Evolutionary conservation across 2,888 invertebrate species (phyloP).

Genomic region (Clivina fossor): DNA sequence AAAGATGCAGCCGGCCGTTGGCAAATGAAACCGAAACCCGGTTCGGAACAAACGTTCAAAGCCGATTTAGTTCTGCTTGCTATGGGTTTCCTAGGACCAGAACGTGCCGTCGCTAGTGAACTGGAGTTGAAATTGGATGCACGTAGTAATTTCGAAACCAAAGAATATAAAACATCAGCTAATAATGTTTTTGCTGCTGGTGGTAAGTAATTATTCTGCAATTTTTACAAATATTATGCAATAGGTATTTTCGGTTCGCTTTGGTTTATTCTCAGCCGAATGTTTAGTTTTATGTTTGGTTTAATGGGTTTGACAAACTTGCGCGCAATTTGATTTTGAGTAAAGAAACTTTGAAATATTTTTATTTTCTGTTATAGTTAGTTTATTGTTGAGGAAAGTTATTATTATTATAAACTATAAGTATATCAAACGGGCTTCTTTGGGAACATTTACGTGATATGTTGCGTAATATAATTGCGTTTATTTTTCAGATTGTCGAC

Average conservation of each 20-base stretch:
- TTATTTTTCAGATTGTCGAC: slow-evolving; percentile 79
- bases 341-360: no score
- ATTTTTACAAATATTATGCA: not conserved
- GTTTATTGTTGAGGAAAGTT: not conserved
- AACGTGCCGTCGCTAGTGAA: slow-evolving; percentile 84
- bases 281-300: not conserved
- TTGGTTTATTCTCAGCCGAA: not conserved
- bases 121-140: slow-evolving; percentile 79
- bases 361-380: not conserved
- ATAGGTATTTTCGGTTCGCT: not conserved
- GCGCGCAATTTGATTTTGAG: no score
- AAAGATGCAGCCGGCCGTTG: slow-evolving; percentile 89
- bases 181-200: slow-evolving; percentile 93
- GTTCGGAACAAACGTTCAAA: slow-evolving; percentile 75
- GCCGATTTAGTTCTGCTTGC: slow-evolving; percentile 93
- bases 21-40: slow-evolving; percentile 87
- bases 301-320: no score
- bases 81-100: slow-evolving; percentile 98
- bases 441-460: no score
- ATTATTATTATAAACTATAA: not conserved
- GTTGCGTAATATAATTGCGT: not conserved
- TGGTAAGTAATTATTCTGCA: slow-evolving; percentile 60
- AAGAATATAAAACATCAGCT: slow-evolving; percentile 89
- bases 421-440: not conserved
- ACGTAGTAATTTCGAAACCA: slow-evolving; percentile 86